Evolutionary conservation across 1,140 invertebrate genomes (phyloP), one percentile per base, ranked within the genome.

Genomic region (Bombus breviceps): DNA sequence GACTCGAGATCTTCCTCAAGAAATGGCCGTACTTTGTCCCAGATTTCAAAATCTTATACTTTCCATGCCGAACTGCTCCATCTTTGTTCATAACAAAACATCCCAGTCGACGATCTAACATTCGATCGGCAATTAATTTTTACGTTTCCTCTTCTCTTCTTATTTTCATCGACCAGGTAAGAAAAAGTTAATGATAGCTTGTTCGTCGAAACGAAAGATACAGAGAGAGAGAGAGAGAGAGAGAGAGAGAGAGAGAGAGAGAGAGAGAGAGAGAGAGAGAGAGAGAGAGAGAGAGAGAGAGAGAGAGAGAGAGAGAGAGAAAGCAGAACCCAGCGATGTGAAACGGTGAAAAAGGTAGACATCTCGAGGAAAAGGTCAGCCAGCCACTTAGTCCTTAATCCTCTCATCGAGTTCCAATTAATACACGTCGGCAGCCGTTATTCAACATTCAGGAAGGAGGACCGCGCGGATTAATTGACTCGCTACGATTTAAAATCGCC

Each of bases 361-460:
- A 39, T 59, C 53, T 39, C 12, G 34, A 28, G 62, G 25, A 79
- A 79, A 79, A 69, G 64, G 78, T 80, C 78, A 53, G 25, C 57
- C 28, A 0, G 32, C n/a, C 39, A 62, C 25, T 43, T n/a, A 37
- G 66, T 80, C 80, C 82, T 89, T 89, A 89, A 86, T 89, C 87
- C 79, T 66, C 79, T 81, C 83, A 62, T 88, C 79, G 83, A 72
- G 69, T 89, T 89, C 37, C 87, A 89, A 89, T 89, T 89, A 89
- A 85, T 89, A 85, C 53, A 43, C 53, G 76, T 72, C 53, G 32
- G 13, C 68, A 3, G 41, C 34, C 15, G 64, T 62, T 69, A 72
- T 72, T 73, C 57, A 64, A 80, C 76, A 80, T 72, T 37, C 53
- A n/a, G 66, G 28, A 22, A 41, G 18, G 32, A 28, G 32, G 41